These are phyloP conservation scores for Drosophila littoralis DNA, from an alignment of 1,140 invertebrate species.

Conservation along the genomic window DNA sequence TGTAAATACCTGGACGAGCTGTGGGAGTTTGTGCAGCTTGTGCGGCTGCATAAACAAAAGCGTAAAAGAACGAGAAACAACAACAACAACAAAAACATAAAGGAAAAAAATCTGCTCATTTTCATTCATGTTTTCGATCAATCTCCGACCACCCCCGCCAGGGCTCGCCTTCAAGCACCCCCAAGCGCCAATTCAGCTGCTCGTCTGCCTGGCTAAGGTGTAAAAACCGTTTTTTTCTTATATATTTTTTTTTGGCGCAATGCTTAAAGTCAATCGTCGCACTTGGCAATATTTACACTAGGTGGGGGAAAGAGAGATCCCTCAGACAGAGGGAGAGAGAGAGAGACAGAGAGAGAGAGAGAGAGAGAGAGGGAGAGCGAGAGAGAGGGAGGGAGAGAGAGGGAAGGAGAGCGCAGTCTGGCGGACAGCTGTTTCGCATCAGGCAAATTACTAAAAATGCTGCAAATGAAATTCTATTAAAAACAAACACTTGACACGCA, in stretches of 20 bases:
- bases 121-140: slow-evolving; percentile 79
- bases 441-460: slow-evolving; percentile 69
- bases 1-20: slow-evolving; percentile 74
- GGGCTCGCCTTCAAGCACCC: not conserved
- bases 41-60: slow-evolving; percentile 67
- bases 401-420: slow-evolving; percentile 1
- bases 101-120: slow-evolving; percentile 63
- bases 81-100: slow-evolving; percentile 16
- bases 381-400: not conserved
- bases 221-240: slow-evolving; percentile 42
- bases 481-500: slow-evolving; percentile 81
- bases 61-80: slow-evolving; percentile 14
- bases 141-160: slow-evolving; percentile 31
- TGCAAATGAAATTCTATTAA: slow-evolving; percentile 81
- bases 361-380: not conserved
- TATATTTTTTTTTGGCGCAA: slow-evolving; percentile 52
- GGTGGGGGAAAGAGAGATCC: slow-evolving; percentile 4
- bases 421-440: slow-evolving; percentile 69
- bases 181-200: not conserved
- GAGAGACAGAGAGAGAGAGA: not conserved
- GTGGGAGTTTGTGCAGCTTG: slow-evolving; percentile 80
- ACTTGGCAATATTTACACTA: slow-evolving; percentile 61
- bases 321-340: not conserved
- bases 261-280: slow-evolving; percentile 77
- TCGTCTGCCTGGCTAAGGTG: slow-evolving; percentile 48